phyloP scores from a whole-genome alignment of 2,888 invertebrate species.

The Brachyptera risi region DNA sequence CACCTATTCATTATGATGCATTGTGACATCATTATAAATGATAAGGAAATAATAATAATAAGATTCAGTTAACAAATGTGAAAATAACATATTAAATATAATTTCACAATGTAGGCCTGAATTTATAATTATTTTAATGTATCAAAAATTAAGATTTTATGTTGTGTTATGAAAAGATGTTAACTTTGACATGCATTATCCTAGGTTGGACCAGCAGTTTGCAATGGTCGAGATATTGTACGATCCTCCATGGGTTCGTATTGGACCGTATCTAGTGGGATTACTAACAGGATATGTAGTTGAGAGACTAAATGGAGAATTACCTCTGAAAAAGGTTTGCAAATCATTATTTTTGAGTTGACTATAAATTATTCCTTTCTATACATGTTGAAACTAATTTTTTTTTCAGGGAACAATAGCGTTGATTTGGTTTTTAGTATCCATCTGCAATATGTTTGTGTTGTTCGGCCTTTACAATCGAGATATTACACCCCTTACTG shows the following conservation, averaged over 20 bases:
- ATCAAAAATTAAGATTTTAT: no score
- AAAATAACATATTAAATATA: no score
- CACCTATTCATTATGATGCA: no score
- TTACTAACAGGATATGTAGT: slow-evolving; percentile 41
- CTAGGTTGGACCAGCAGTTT: slow-evolving; percentile 39
- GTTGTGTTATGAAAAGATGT: no score
- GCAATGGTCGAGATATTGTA: slow-evolving; percentile 41
- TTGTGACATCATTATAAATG: no score
- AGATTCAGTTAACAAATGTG: no score
- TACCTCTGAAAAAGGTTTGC: no score
- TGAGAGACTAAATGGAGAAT: slow-evolving; percentile 28
- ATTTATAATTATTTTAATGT: no score
- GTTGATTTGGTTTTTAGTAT: slow-evolving; percentile 44
- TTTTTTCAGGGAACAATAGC: slow-evolving; percentile 39
- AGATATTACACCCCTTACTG: slow-evolving; percentile 46
- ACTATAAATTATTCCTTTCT: no score
- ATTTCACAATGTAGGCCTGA: no score
- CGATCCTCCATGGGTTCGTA: slow-evolving; percentile 44
- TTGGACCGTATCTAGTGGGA: slow-evolving; percentile 44
- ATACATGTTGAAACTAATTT: neutral
- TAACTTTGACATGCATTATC: slow-evolving; percentile 11
- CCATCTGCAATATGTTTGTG: slow-evolving; percentile 44
- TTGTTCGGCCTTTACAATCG: slow-evolving; percentile 45
- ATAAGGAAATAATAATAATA: no score
- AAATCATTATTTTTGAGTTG: no score